Conservation (phyloP, 1,140 invertebrate genomes). For the Mercenaria mercenaria region DNA sequence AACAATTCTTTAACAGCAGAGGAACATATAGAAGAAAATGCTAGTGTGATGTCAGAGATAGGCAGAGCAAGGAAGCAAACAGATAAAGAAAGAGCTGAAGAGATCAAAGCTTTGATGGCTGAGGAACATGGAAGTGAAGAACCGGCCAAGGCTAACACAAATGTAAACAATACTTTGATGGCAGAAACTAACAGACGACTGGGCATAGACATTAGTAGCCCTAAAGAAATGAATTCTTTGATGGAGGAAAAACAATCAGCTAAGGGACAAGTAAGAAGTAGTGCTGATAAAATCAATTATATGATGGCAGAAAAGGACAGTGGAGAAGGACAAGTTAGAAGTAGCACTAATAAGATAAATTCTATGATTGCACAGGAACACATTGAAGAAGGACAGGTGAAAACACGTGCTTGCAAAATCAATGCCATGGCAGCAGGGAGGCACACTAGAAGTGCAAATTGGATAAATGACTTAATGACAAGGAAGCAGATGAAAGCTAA, state of each 20-base stretch:
- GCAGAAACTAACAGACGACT: too few species aligned
- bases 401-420: not conserved
- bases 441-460: not conserved
- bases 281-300: conserved; percentile 79
- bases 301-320: conserved; percentile 81
- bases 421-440: not conserved
- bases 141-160: not conserved
- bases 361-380: not conserved
- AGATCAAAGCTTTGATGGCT: conserved; percentile 78
- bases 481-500: not conserved
- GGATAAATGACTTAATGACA: not conserved
- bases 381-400: not conserved
- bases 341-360: not conserved
- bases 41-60: too few species aligned
- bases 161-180: too few species aligned
- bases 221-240: too few species aligned
- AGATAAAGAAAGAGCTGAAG: conserved; percentile 76
- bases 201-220: too few species aligned
- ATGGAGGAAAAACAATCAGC: too few species aligned
- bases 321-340: conserved; percentile 72
- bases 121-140: conserved; percentile 82
- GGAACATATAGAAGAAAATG: too few species aligned
- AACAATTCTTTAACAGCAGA: too few species aligned
- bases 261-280: too few species aligned
- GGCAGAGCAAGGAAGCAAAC: too few species aligned